Conservation (phyloP, 2,797 vertebrate genomes). For the Poecilia velifera region DNA sequence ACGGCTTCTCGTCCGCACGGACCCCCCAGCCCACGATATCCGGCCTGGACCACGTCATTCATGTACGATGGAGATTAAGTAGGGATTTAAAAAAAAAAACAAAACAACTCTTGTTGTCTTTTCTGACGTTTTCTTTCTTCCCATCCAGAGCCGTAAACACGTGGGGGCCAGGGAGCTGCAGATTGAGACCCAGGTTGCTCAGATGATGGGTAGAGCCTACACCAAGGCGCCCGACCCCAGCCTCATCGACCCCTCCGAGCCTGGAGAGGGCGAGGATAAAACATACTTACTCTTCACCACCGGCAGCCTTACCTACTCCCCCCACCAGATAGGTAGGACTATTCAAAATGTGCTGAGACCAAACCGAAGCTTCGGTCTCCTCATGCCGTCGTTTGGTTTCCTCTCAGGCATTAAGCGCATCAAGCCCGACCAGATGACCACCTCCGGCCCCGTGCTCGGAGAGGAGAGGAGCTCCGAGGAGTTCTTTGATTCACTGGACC, state of each 20-base stretch:
- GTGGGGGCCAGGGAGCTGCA: slow-evolving; percentile 73
- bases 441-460: slow-evolving; percentile 90
- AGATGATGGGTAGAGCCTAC: slow-evolving; percentile 85
- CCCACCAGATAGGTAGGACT: slow-evolving; percentile 94
- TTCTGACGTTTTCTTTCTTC: background rate
- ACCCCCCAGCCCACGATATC: slow-evolving; percentile 54
- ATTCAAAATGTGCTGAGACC: background rate
- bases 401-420: slow-evolving; percentile 92
- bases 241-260: slow-evolving; percentile 66
- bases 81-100: background rate
- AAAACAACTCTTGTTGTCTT: background rate
- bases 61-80: slow-evolving; percentile 57
- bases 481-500: slow-evolving; percentile 95
- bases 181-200: slow-evolving; percentile 88
- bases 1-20: slow-evolving; percentile 25
- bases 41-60: slow-evolving; percentile 76
- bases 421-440: slow-evolving; percentile 97
- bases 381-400: background rate
- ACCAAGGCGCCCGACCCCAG: slow-evolving; percentile 81
- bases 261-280: slow-evolving; percentile 78
- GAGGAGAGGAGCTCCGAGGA: slow-evolving; percentile 90
- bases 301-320: slow-evolving; percentile 96
- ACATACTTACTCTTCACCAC: slow-evolving; percentile 98
- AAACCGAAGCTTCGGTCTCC: background rate
- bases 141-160: slow-evolving; percentile 60